Evolutionary conservation across 2,797 vertebrate genomes (phyloP).

Genomic region (Ispidina picta): DNA sequence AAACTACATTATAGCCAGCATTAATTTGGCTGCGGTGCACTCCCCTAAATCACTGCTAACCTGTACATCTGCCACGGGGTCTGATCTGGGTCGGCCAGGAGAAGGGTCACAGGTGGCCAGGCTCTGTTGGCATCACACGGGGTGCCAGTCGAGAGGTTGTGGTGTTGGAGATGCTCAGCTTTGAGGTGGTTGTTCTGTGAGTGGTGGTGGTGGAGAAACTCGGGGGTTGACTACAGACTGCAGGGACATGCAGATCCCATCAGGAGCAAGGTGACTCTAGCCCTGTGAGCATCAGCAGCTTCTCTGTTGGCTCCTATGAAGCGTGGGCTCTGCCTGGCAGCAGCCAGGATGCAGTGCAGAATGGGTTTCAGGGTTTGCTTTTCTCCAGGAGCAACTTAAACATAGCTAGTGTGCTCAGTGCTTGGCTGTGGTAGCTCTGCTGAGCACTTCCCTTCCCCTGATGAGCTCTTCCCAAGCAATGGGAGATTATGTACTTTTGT

Average conservation of each 20-base stretch:
- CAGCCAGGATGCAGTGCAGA: background rate
- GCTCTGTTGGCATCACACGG: rapidly evolving
- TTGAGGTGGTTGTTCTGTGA: background rate
- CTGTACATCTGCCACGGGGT: slow-evolving; percentile 74
- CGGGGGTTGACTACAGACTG: background rate
- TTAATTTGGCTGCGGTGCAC: slow-evolving; percentile 72
- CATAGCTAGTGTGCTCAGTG: rapidly evolving
- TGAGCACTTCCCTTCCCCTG: background rate
- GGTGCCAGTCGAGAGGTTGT: background rate
- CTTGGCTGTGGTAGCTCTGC: background rate
- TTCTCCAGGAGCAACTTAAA: background rate
- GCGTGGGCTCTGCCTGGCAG: background rate
- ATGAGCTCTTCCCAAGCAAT: background rate
- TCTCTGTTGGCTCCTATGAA: background rate
- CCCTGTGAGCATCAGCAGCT: background rate
- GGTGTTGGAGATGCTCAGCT: background rate
- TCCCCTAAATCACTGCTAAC: slow-evolving; percentile 76
- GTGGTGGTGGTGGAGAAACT: background rate
- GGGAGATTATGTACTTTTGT: background rate
- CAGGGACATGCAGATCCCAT: background rate
- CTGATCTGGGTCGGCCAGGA: slow-evolving; percentile 1
- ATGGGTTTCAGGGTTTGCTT: background rate
- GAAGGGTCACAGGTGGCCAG: background rate
- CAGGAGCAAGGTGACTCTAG: background rate
- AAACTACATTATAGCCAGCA: slow-evolving; percentile 77